Base-by-base conservation (phyloP, 1,140 invertebrate genomes). In the Nebria ingens region DNA sequence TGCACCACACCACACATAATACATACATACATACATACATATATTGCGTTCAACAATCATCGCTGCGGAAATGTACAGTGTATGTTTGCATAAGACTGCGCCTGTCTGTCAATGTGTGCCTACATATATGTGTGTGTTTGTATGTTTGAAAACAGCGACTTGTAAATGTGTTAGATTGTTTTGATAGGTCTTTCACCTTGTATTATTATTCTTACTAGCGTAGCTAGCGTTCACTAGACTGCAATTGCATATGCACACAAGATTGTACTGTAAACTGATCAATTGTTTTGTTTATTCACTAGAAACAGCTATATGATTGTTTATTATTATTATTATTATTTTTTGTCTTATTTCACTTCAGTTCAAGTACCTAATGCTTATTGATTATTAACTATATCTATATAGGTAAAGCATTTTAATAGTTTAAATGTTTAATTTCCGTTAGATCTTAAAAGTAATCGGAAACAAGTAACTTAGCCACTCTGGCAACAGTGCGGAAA, bases 141-240 rank as follows among this genome's bases (percentile, higher is more conserved):
- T n/a, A n/a, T n/a, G n/a, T n/a, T n/a, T 34, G 25, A n/a, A 34
- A 34, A 34, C n/a, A 34, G 6, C 25, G n/a, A 45, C 40, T 45
- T 45, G 40, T 45, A 45, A 45, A 45, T 45, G 40, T 45, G 40
- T 45, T 45, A 45, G 15, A 45, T 12, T 45, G 40, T 45, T 45
- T 45, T 45, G 40, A 45, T 45, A 45, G 15, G 40, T 45, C 40
- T 11, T 45, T 45, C 40, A 45, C 40, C 40, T 45, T 45, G 15
- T 45, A 45, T 17, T 45, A 34, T 34, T 34, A 34, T 34, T 34
- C 25, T 34, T 34, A n/a, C 25, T 34, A 9, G 25, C 25, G 25
- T n/a, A n/a, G n/a, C n/a, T n/a, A n/a, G n/a, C n/a, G n/a, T n/a
- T n/a, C n/a, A n/a, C 25, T 34, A 9, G 25, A n/a, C 25, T n/a